Conservation (phyloP, 2,797 vertebrate genomes). For the Lindbergichthys nudifrons region DNA sequence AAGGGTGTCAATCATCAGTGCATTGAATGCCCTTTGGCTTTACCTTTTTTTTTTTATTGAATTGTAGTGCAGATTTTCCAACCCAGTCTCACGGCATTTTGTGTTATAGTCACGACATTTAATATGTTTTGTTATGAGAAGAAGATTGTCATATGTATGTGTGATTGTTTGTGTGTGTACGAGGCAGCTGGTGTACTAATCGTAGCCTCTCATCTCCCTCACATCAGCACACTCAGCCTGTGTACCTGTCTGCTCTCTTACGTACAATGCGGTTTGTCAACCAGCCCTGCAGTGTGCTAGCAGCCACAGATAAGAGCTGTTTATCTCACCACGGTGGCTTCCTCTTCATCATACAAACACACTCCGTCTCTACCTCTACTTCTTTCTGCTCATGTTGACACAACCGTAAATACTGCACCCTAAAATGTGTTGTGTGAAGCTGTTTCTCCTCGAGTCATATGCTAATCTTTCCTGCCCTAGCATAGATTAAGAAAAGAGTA, state of each 20-base stretch:
- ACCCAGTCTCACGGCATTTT: no score
- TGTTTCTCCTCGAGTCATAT: not conserved
- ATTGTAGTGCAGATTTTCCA: constrained; percentile 43
- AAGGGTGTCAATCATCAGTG: constrained; percentile 35
- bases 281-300: constrained; percentile 52
- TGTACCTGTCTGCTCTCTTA: constrained; percentile 70
- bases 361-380: constrained; percentile 11
- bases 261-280: constrained; percentile 78
- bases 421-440: not conserved
- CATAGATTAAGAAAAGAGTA: not conserved
- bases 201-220: constrained; percentile 65
- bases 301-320: constrained; percentile 70
- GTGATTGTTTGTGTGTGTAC: constrained; percentile 19
- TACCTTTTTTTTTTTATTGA: constrained; percentile 9
- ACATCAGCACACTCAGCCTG: constrained; percentile 58
- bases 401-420: constrained; percentile 23
- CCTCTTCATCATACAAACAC: constrained; percentile 64
- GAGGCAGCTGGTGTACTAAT: constrained; percentile 52
- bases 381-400: constrained; percentile 26
- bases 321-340: constrained; percentile 75
- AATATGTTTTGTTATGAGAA: constrained; percentile 7
- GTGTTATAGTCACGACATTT: no score
- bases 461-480: constrained; percentile 4
- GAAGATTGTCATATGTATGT: constrained; percentile 5
- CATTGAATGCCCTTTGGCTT: constrained; percentile 5